These are phyloP conservation scores for Lindbergichthys nudifrons DNA, from an alignment of 2,797 vertebrate species.

Conservation along the genomic window DNA sequence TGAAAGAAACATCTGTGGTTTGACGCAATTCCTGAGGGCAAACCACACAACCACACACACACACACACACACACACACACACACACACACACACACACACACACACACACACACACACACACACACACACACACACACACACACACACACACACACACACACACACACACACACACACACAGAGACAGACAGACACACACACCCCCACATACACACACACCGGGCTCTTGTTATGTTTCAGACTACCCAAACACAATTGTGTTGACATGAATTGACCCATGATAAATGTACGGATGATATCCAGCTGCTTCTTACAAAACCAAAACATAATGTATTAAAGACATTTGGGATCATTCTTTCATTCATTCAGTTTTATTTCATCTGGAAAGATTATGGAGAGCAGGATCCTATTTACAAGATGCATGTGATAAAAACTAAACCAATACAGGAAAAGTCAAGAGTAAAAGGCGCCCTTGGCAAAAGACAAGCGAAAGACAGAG, in stretches of 20 bases:
- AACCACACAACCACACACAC: conserved; percentile 44
- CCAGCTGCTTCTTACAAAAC: conserved; percentile 44
- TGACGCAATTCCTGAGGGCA: conserved; percentile 60
- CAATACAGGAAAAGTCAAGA: no score
- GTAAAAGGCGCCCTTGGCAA: conserved; percentile 39
- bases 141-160: conserved; percentile 21
- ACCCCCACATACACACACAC: background rate
- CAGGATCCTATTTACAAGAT: no score
- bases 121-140: conserved; percentile 17
- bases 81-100: conserved; percentile 29
- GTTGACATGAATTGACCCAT: conserved; percentile 11
- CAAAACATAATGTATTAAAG: conserved; percentile 44
- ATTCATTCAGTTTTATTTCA: no score
- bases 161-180: conserved; percentile 15
- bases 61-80: conserved; percentile 13
- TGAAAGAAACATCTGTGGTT: conserved; percentile 63
- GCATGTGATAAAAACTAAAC: no score
- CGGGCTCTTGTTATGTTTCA: conserved; percentile 28
- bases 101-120: conserved; percentile 34
- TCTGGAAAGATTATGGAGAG: no score
- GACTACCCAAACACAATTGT: conserved; percentile 39
- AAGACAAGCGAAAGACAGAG: conserved; percentile 31
- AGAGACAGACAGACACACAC: background rate
- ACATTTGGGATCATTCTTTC: conserved; percentile 4
- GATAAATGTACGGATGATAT: conserved; percentile 30